Base-by-base conservation (phyloP, 2,113 vertebrate genomes). In the Crotophaga sulcirostris region DNA sequence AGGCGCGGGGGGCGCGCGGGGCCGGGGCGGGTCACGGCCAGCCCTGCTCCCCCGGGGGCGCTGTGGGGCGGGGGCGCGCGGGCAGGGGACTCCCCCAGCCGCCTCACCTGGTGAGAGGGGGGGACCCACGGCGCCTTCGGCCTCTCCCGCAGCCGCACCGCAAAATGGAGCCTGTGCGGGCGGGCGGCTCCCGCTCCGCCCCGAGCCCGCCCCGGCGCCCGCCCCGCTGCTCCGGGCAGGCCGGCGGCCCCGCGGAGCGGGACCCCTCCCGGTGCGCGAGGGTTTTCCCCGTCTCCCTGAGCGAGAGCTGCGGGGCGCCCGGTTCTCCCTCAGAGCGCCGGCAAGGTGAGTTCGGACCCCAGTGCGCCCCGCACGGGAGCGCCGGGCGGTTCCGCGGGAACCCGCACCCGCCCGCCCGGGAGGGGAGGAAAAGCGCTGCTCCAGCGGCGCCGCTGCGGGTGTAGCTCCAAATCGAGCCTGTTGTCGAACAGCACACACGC, bases 151-250 rank as follows among this genome's bases (percentile, higher is more conserved):
- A 90, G 60, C 62, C 29, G 7, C 87, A 47, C 89, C 85, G 84
- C 90, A 94, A 91, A 91, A 91, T 95, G 92, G 90, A 95, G 92
- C 40, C 84, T 47, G 60, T 62, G 55, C 26, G 72, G 84, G 68
- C 51, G n/a, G 38, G 58, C 74, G 77, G 38, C 26, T 15, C 66
- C 84, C 51, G 72, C 93, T 60, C 85, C 83, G 72, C 89, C 89
- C 81, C 51, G 63, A 88, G 80, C 84, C 91, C 91, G 91, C 91
- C 93, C 90, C 73, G 54, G 72, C 94, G 69, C 36, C 91, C 94
- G 70, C 72, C 76, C 34, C 34, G 54, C 70, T 84, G n/a, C 40
- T 60, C 68, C n/a, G 58, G 86, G 49, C 38, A 34, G 42, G 44
- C 11, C 42, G 44, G 13, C 44, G 44, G 44, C 12, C 16, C 15